Evolutionary conservation across 37 sponge, comb jelly and placozoan species (phyloP), one percentile per base, ranked within the genome.

Genomic region (Spongilla lacustris): DNA sequence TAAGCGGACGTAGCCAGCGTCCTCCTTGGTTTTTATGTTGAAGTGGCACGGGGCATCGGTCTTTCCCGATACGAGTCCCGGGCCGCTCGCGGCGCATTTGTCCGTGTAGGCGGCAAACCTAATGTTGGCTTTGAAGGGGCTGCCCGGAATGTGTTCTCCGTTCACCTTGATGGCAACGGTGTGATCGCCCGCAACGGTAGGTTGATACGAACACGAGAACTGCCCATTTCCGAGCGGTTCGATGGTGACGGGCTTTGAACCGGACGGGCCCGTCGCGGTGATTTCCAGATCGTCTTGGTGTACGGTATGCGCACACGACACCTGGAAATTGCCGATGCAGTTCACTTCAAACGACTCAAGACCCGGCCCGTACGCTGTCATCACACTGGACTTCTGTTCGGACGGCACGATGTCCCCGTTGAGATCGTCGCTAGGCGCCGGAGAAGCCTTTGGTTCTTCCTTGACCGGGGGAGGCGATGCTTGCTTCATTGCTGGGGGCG

Each of bases 81-180:
- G 88, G 36, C 96, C 96, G 21, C 81, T 78, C 32, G 93, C 96
- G 28, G 75, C 81, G 78, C 93, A 92, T 69, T 95, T 92, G 78
- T 95, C 93, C 6, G 96, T 95, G 84, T 89, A 95, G 0, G 84
- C 70, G 14, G 96, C 96, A 83, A 87, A 95, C 73, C 88, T 79
- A 37, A 95, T 91, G 19, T 85, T 86, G 2, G 82, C 92, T 11
- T 81, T 82, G 86, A 90, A 95, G 21, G 96, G 96, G 66, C 91
- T 90, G 1, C 91, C 93, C 27, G 87, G 86, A 32, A 95, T 90
- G 37, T 89, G 90, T 37, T 95, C 79, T 12, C 82, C 96, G 17
- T 85, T 76, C 27, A 95, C 93, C 69, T 92, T 92, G 35, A 95
- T 75, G 8, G 73, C 25, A 69, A 95, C 89, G 14, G 79, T 73